A percentile compares a stretch with the other conserved stretches of the same genome.
Evolutionary conservation across 2,797 vertebrate genomes (phyloP).

Genomic region (Neosilurus mollespiculum): DNA sequence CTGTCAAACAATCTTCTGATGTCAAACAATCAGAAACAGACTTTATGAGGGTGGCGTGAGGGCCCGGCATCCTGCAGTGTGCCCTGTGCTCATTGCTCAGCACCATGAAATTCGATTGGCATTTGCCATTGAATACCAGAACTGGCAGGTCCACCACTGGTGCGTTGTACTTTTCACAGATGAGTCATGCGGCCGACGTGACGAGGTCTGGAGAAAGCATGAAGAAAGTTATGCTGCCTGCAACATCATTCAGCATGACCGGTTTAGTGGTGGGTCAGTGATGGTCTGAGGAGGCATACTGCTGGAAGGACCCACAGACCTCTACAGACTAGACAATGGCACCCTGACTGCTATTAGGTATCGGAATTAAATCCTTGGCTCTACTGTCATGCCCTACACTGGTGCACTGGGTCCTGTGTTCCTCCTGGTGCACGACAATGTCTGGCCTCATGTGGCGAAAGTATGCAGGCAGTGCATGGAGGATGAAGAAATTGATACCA

Average conservation of each 20-base stretch:
- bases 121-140: neutral
- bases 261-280: neutral
- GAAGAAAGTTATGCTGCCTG: slow-evolving; percentile 8
- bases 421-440: neutral
- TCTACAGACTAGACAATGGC: too few species aligned
- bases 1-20: neutral
- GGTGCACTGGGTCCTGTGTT: neutral
- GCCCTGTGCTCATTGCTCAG: neutral
- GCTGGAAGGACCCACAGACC: too few species aligned
- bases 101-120: neutral
- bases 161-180: too few species aligned
- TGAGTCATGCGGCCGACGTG: neutral
- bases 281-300: too few species aligned
- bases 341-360: neutral
- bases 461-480: too few species aligned
- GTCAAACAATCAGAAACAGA: neutral
- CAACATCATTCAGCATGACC: slow-evolving; percentile 2
- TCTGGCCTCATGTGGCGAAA: neutral
- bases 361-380: neutral
- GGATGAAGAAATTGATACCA: too few species aligned
- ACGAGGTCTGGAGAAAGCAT: neutral
- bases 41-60: neutral
- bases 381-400: slow-evolving; percentile 12
- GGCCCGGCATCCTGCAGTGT: neutral
- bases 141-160: neutral